Evolutionary conservation across 2,888 invertebrate species (phyloP), one percentile per base, ranked within the genome.

Genomic region (Drosophila atroscutellata): DNA sequence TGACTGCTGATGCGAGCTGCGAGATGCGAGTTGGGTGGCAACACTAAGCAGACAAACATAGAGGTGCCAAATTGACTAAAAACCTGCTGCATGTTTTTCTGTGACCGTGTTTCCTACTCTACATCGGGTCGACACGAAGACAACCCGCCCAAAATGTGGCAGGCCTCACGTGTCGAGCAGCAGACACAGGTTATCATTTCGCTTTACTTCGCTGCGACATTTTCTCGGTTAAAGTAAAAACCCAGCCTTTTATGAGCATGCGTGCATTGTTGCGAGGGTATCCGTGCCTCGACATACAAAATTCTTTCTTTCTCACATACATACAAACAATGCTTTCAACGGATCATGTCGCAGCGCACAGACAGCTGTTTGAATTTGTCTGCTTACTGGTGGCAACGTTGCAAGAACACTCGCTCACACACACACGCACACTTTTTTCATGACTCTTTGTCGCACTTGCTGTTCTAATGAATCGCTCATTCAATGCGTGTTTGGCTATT

Each of bases 381-480:
- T 37, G 18, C 18, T 8, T 8, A 37, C 37, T 39, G 13, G 26
- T 24, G 24, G 34, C 34, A 52, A 54, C 28, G 37, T 42, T 51
- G 36, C 47, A 51, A 59, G 30, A 18, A 52, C 32, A 18, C 34
- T 34, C 18, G 1, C 0, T 32, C 30, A 15, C 15, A 20, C 18
- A 34, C 51, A 26, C 52, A 24, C 13, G 28, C 13, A 26, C 28
- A 15, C 15, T 30, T 69, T 60, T 56, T 55, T 58, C 64, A 68
- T 66, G 72, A 42, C 72, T 85, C 85, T 86, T 81, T 89, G 82
- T 82, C 70, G 72, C 75, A 61, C 66, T 90, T 68, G 60, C 63
- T 72, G 60, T 62, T 62, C 50, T 61, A 70, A 75, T 80, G 61
- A 79, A 86, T 63, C 70, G 58, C 47, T 78, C 59, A 72, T 58